A percentile compares a stretch with the other conserved stretches of the same genome.
phyloP scores from a whole-genome alignment of 2,888 invertebrate species.

The Xestia c-nigrum region DNA sequence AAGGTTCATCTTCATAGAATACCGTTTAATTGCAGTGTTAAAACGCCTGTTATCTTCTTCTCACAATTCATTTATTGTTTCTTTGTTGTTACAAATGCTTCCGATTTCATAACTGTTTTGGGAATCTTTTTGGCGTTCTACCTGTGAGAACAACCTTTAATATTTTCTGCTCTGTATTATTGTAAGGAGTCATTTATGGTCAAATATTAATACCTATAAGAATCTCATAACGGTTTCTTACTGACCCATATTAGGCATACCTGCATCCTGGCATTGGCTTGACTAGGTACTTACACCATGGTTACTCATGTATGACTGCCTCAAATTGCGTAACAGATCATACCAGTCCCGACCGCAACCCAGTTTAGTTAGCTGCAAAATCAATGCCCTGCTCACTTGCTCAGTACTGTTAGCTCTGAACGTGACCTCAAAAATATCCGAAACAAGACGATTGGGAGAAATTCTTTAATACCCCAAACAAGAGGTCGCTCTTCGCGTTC shows the following conservation, averaged over 20 bases:
- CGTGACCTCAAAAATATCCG: slow-evolving; percentile 70
- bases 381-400: slow-evolving; percentile 52
- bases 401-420: slow-evolving; percentile 70
- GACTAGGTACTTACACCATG: slow-evolving; percentile 19
- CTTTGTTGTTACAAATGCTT: slow-evolving; percentile 18
- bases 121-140: background rate
- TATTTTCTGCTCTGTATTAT: background rate
- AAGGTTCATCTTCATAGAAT: slow-evolving; percentile 39
- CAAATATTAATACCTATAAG: background rate
- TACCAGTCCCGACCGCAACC: slow-evolving; percentile 59
- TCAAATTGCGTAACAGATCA: slow-evolving; percentile 64
- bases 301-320: slow-evolving; percentile 60
- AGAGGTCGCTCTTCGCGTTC: slow-evolving; percentile 44
- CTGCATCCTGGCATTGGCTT: slow-evolving; percentile 9
- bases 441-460: slow-evolving; percentile 67
- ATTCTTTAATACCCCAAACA: slow-evolving; percentile 63
- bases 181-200: background rate
- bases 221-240: background rate
- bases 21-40: slow-evolving; percentile 40
- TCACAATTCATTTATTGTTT: slow-evolving; percentile 32
- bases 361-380: slow-evolving; percentile 61
- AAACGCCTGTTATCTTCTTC: slow-evolving; percentile 49
- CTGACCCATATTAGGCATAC: slow-evolving; percentile 21
- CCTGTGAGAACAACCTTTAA: background rate
- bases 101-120: slow-evolving; percentile 50